A percentile compares a stretch with the other conserved stretches of the same genome.
These are phyloP conservation scores for Narcine bancroftii DNA, from an alignment of 2,113 vertebrate genomes.

Conservation along the genomic window DNA sequence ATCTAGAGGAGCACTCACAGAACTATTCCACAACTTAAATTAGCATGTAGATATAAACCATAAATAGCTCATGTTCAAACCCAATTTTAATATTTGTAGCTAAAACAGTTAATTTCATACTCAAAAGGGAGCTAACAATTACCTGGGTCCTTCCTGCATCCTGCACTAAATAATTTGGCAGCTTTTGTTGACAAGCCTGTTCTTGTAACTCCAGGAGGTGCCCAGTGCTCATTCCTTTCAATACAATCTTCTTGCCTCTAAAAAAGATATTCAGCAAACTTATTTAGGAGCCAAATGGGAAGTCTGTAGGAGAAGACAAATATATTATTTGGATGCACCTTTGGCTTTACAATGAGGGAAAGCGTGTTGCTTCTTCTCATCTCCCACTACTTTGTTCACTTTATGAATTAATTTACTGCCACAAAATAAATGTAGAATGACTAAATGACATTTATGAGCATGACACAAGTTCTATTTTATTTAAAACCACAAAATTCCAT, in stretches of 20 bases:
- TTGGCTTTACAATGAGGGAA: background rate
- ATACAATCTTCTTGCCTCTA: constrained; percentile 69
- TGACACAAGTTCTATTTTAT: background rate
- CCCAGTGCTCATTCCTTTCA: constrained; percentile 63
- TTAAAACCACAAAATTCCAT: background rate
- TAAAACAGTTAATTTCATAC: background rate
- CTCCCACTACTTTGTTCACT: background rate
- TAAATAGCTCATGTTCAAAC: background rate
- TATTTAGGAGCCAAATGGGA: background rate
- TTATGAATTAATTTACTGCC: background rate
- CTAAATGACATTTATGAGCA: background rate
- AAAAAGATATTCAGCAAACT: background rate
- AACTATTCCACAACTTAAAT: background rate
- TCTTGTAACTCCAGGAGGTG: constrained; percentile 69
- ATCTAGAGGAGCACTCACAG: background rate
- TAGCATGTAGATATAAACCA: background rate
- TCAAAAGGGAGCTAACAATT: constrained; percentile 24
- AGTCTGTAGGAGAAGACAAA: background rate
- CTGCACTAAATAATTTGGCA: constrained; percentile 67
- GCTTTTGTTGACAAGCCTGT: constrained; percentile 63
- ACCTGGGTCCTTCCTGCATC: constrained; percentile 73
- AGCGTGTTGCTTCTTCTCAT: background rate
- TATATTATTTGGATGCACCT: background rate
- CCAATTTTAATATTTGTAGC: background rate
- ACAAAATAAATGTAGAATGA: background rate